Base-by-base conservation (phyloP, 2,113 vertebrate genomes). In the Rhinichthys klamathensis region DNA sequence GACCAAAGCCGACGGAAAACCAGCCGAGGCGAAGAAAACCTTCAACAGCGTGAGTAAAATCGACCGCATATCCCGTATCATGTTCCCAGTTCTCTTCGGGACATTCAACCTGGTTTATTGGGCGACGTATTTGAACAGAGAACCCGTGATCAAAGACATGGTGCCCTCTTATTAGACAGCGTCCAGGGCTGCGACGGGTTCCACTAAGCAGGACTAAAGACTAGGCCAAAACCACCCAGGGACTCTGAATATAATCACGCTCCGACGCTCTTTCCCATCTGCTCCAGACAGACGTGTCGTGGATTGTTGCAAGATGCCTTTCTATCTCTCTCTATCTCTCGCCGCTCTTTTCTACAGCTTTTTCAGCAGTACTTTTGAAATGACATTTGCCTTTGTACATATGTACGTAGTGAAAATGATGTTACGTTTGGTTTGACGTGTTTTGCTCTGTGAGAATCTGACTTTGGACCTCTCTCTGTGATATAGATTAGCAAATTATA, bases 21-120 rank as follows among this genome's bases (percentile, higher is more conserved):
- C 94, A 27, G 95, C 93, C 0, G 98, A 99, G 80, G 96, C 95
- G 90, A 99, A 99, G 96, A 99, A 99, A 94, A 98, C 98, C 12
- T 99, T 99, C 94, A 99, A 99, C 95, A 99, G 97, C 12, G 98
- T 99, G 78, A 99, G 98, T 95, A 99, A 98, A 96, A 99, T 99
- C 86, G 98, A 99, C 95, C 95, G 98, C 94, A 98, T 99, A 95
- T 99, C 98, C 89, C 95, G 98, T 92, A 97, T 99, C 96, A 96
- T 99, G 90, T 99, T 99, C 91, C 98, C 98, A 4, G 96, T 99
- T 89, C 96, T 99, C 90, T 99, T 99, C 88, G 96, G 97, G 88
- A 95, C 93, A 85, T 99, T 99, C 92, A 99, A 99, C 92, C 95
- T 99, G 81, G 98, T 99, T 86, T 99, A 99, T 89, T 99, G 98